A percentile compares a stretch with the other conserved stretches of the same genome.
These are phyloP conservation scores for Mormyrus hasselquistii DNA, from an alignment of 2,797 vertebrate species.

Conservation along the genomic window DNA sequence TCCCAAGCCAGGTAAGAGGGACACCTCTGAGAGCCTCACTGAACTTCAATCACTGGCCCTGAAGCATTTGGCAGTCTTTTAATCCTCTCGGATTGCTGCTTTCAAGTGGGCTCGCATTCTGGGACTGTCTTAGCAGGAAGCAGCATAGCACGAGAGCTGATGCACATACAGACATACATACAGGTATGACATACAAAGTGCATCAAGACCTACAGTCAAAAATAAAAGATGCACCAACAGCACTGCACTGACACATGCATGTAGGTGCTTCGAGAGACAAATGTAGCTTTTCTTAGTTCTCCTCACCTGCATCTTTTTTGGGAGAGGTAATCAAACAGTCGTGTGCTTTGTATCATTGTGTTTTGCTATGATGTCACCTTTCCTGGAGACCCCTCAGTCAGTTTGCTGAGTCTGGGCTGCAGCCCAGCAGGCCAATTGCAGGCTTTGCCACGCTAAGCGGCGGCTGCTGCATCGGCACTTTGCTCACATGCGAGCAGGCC, in stretches of 20 bases:
- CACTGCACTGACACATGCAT: neutral
- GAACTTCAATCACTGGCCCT: neutral
- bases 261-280: neutral
- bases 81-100: neutral
- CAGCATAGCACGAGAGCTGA: neutral
- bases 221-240: neutral
- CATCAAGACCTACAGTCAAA: neutral
- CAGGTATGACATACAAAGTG: neutral
- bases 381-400: conserved; percentile 1
- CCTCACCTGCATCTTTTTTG: neutral
- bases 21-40: neutral
- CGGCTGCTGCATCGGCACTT: neutral
- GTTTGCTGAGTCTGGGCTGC: neutral
- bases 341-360: neutral
- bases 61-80: neutral
- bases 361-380: conserved; percentile 14
- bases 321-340: neutral
- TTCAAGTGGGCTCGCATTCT: neutral
- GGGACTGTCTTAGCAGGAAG: neutral
- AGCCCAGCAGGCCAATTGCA: neutral
- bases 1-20: conserved; percentile 60
- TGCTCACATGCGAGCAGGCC: neutral
- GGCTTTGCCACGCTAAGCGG: neutral
- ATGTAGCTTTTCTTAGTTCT: neutral
- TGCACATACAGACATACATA: neutral